Evolutionary conservation across 2,797 vertebrate species (phyloP).

Genomic region (Paratrypauchen microcephalus): DNA sequence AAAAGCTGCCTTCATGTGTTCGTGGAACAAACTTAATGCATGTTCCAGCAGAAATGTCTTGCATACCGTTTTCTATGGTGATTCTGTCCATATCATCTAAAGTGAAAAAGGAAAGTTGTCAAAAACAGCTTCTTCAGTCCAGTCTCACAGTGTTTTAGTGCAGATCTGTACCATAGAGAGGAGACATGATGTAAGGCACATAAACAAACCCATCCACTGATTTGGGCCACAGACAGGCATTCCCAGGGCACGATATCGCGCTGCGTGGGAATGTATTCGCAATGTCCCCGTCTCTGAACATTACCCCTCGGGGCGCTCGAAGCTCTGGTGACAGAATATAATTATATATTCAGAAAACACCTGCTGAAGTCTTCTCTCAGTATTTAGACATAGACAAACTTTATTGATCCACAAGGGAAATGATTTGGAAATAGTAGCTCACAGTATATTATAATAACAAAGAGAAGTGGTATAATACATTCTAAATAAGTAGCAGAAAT

Average conservation of each 20-base stretch:
- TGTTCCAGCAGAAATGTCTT: constrained; percentile 74
- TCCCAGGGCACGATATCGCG: constrained; percentile 77
- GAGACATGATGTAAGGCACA: constrained; percentile 80
- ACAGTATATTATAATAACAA: too few relatives aligned
- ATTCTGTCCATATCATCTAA: constrained; percentile 80
- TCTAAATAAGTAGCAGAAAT: too few relatives aligned
- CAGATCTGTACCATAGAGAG: constrained; percentile 76
- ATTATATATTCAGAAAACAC: not conserved
- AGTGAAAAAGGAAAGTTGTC: not conserved
- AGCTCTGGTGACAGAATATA: constrained; percentile 45
- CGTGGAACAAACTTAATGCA: constrained; percentile 79
- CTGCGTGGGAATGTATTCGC: constrained; percentile 70
- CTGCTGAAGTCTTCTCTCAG: not conserved
- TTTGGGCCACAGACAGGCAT: constrained; percentile 82
- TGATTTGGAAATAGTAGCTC: too few relatives aligned
- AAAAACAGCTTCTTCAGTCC: not conserved
- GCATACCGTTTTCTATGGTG: constrained; percentile 80
- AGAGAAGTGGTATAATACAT: too few relatives aligned
- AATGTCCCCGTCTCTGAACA: constrained; percentile 82
- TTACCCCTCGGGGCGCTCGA: constrained; percentile 50
- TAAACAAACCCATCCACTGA: constrained; percentile 83
- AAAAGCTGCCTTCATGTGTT: constrained; percentile 73
- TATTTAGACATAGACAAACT: too few relatives aligned
- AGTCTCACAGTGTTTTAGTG: not conserved
- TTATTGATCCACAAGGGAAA: too few relatives aligned